These are phyloP conservation scores for Pyrrhosoma nymphula DNA, from an alignment of 2,888 invertebrate species.

Conservation along the genomic window DNA sequence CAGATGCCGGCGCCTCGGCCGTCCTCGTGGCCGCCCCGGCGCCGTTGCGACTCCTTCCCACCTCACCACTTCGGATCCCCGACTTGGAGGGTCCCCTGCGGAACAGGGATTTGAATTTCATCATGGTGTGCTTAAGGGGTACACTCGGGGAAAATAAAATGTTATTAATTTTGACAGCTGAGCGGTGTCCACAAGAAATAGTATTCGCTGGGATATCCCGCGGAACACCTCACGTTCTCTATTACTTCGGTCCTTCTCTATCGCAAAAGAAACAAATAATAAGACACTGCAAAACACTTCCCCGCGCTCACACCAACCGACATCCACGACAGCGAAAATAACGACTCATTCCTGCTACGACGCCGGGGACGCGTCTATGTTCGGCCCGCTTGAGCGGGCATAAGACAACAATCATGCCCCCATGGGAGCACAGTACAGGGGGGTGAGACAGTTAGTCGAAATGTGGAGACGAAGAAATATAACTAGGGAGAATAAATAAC, in stretches of 20 bases:
- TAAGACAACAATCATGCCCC: too few relatives aligned
- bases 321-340: background rate
- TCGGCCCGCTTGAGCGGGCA: background rate
- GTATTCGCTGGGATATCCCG: background rate
- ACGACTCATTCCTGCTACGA: background rate
- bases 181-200: background rate
- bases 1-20: slow-evolving; percentile 73
- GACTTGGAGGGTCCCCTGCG: slow-evolving; percentile 86
- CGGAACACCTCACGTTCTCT: background rate
- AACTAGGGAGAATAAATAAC: too few relatives aligned
- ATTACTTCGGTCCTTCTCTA: background rate
- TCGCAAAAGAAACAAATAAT: background rate
- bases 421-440: too few relatives aligned
- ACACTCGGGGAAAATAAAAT: background rate
- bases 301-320: background rate
- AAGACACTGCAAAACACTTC: background rate
- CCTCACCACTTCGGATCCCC: slow-evolving; percentile 77
- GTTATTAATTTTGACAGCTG: background rate
- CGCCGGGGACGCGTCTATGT: background rate
- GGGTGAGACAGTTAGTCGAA: too few relatives aligned
- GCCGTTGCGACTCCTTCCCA: slow-evolving; percentile 76
- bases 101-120: slow-evolving; percentile 95
- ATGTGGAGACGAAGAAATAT: background rate
- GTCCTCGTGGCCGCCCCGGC: slow-evolving; percentile 73
- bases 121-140: slow-evolving; percentile 83